These are phyloP conservation scores for Varroa destructor DNA, from an alignment of 1,140 invertebrate species.

Conservation along the genomic window DNA sequence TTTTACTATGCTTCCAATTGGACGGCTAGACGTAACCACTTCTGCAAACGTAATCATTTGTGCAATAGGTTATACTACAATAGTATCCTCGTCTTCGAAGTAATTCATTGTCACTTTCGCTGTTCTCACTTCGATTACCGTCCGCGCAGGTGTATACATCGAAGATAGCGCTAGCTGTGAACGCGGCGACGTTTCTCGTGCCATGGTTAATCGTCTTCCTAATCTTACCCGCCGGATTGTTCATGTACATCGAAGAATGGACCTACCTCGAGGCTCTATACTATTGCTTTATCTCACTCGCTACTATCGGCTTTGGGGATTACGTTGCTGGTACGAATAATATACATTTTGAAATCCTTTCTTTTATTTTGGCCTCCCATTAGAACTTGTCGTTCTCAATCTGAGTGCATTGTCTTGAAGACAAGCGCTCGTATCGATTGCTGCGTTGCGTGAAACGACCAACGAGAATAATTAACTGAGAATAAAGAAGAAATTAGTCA, in stretches of 20 bases:
- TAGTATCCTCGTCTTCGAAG: too few relatives aligned
- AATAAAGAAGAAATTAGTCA: too few relatives aligned
- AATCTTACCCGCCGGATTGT: conserved; percentile 76
- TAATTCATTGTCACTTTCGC: not conserved
- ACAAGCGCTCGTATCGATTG: not conserved
- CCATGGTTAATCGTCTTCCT: conserved; percentile 78
- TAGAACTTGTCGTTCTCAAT: too few relatives aligned
- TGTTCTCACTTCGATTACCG: not conserved
- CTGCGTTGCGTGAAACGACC: not conserved
- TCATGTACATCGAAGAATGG: conserved; percentile 75
- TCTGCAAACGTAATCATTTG: too few relatives aligned
- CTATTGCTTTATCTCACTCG: conserved; percentile 77
- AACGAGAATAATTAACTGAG: too few relatives aligned
- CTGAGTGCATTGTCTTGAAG: too few relatives aligned
- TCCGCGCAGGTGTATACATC: conserved; percentile 5
- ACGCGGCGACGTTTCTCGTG: conserved; percentile 43
- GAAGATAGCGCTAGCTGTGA: conserved; percentile 24
- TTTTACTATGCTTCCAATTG: too few relatives aligned
- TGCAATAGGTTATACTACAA: too few relatives aligned
- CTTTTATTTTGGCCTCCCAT: too few relatives aligned
- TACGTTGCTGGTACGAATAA: conserved; percentile 58
- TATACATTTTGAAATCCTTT: too few relatives aligned
- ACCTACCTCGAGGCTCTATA: conserved; percentile 74
- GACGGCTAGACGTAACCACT: too few relatives aligned
- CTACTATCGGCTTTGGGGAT: conserved; percentile 88